Evolutionary conservation across 1,140 invertebrate genomes (phyloP), one percentile per base, ranked within the genome.

Genomic region (Leptinotarsa lineolata): DNA sequence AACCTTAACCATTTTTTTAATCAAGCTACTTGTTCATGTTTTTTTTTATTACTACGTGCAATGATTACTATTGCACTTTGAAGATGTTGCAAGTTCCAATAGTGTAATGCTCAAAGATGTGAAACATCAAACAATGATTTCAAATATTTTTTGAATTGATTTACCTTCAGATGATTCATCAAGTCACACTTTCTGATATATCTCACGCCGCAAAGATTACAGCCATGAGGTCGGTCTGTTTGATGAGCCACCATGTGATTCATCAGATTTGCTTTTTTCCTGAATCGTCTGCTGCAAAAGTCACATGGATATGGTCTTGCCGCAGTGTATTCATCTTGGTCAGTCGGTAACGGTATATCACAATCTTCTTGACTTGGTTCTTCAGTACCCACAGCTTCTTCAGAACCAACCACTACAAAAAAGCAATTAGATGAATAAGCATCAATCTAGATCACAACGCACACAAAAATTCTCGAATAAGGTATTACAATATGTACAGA

Each of bases 221-320:
- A 94, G 3, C 90, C 89, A 81, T 93, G 91, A 1, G 92, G 91
- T 4, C 92, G 76, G 81, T 94, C 92, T 39, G 91, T 92, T 81
- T 94, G 92, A 85, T 94, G 93, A 0, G 92, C 90, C 2, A 94
- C 88, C 92, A 95, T 94, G 79, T 95, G 93, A 81, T 92, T 93
- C 89, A 93, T 93, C 1, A 94, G 85, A 72, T 92, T 93, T 15
- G 91, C 91, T 81, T 94, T 94, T 81, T 94, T 94, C 5, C 92
- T 88, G 80, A 95, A 95, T 63, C 93, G 87, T 11, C 92, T 87
- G 63, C 91, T 93, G 80, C 93, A 94, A 82, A 94, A 94, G 80
- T 95, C 93, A 79, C 93, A 95, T 0, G 93, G 93, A 86, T 92
- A 94, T 0, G 93, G 93, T n/a, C 92, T 88, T 74, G 91, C 88